These are phyloP conservation scores for Phyllotreta cruciferae DNA, from an alignment of 2,888 invertebrate genomes.

Conservation along the genomic window DNA sequence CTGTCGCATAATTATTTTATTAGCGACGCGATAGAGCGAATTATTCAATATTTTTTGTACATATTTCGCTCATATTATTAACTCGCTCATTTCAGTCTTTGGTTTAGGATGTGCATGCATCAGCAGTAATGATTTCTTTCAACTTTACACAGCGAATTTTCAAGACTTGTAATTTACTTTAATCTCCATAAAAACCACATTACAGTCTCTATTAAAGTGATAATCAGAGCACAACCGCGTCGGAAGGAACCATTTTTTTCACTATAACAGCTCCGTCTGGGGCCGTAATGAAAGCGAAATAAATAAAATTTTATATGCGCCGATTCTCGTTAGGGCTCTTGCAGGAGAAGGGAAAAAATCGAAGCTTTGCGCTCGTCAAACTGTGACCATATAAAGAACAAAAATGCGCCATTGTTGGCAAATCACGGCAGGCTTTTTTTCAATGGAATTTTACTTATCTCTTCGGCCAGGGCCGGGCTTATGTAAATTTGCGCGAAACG, in stretches of 20 bases:
- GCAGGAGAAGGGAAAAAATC: not conserved
- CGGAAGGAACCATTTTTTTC: conserved; percentile 11
- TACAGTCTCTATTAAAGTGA: not conserved
- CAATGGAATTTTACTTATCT: too few species aligned
- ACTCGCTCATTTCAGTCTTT: too few species aligned
- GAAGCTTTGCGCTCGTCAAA: not conserved
- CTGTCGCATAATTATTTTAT: too few species aligned
- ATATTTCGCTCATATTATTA: too few species aligned
- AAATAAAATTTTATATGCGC: too few species aligned
- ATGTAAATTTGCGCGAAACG: too few species aligned
- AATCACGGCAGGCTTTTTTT: conserved; percentile 5
- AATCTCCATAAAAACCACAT: conserved; percentile 12
- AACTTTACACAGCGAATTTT: not conserved
- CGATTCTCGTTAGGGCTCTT: not conserved
- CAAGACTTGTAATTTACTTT: not conserved
- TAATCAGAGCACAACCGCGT: conserved; percentile 12
- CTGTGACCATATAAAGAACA: conserved; percentile 13
- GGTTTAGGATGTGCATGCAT: too few species aligned
- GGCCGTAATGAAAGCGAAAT: not conserved
- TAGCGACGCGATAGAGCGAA: too few species aligned
- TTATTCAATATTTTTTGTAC: too few species aligned
- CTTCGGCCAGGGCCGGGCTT: too few species aligned
- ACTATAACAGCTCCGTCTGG: conserved; percentile 6
- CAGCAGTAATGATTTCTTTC: too few species aligned
- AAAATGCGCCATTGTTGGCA: conserved; percentile 15